Conservation (phyloP, 2,113 vertebrate genomes). For the Clarias gariepinus region DNA sequence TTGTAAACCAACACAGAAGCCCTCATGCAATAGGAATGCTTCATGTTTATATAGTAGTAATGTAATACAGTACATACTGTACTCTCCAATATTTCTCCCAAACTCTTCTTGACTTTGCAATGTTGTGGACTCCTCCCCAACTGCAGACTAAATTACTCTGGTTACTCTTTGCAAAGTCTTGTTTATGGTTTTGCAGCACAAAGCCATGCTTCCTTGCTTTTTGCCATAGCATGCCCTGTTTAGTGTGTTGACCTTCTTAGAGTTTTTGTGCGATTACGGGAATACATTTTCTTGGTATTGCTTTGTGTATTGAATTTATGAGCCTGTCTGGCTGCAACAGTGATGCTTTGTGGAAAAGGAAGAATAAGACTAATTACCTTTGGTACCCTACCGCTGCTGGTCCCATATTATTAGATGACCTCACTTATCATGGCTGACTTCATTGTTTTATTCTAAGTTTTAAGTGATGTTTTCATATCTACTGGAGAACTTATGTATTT, state of each 20-base stretch:
- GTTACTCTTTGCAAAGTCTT: not conserved
- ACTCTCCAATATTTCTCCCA: not conserved
- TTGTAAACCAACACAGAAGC: not conserved
- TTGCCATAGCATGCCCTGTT: not conserved
- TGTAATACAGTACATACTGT: not conserved
- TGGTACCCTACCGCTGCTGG: not conserved
- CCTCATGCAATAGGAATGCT: not conserved
- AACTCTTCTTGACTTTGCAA: not conserved
- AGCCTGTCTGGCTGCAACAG: not conserved
- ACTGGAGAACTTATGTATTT: not conserved
- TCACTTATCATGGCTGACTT: conserved; percentile 30
- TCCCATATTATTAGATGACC: conserved; percentile 2
- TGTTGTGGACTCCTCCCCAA: no score
- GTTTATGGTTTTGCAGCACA: conserved; percentile 6
- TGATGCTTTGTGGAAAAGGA: not conserved
- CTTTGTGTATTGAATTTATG: conserved; percentile 26
- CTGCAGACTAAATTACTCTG: not conserved
- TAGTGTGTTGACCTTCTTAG: not conserved
- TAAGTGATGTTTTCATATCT: conserved; percentile 12
- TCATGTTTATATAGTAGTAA: not conserved
- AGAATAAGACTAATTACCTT: conserved; percentile 4
- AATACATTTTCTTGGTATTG: not conserved
- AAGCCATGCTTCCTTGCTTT: not conserved
- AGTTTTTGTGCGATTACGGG: conserved; percentile 1
- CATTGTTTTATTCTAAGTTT: not conserved